Conservation (phyloP, 2,888 invertebrate genomes). For the Acrobasis suavella region DNA sequence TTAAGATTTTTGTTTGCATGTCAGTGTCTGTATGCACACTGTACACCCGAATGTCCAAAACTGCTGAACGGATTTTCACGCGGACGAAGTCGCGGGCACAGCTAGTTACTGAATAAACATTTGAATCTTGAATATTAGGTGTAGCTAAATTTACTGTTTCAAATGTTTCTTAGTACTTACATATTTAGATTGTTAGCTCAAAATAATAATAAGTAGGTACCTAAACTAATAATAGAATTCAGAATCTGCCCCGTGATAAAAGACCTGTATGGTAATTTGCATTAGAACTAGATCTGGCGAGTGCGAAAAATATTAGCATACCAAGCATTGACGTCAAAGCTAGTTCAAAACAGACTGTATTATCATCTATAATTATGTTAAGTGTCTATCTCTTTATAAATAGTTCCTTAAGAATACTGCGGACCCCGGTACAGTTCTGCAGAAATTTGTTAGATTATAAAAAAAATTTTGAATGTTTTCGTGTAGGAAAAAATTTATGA, state of each 20-base stretch:
- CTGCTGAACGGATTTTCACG: too few species aligned
- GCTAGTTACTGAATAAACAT: too few species aligned
- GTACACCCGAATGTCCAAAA: too few species aligned
- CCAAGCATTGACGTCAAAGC: slow-evolving; percentile 31
- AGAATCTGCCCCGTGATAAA: slow-evolving; percentile 33
- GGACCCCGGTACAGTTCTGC: neutral
- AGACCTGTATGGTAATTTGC: slow-evolving; percentile 34
- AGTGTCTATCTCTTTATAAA: slow-evolving; percentile 14
- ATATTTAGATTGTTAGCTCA: too few species aligned
- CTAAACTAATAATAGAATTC: neutral
- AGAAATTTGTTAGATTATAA: neutral
- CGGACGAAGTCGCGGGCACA: too few species aligned
- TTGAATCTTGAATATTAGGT: too few species aligned
- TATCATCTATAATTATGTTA: slow-evolving; percentile 23
- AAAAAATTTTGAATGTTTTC: neutral
- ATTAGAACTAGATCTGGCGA: slow-evolving; percentile 27
- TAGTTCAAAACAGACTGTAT: slow-evolving; percentile 13
- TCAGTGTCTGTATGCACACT: too few species aligned
- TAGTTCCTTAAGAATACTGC: slow-evolving; percentile 14
- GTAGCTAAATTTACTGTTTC: too few species aligned
- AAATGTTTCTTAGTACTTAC: too few species aligned
- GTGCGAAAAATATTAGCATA: slow-evolving; percentile 34
- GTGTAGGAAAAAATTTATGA: too few species aligned
- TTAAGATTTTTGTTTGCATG: too few species aligned
- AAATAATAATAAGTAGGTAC: neutral